Evolutionary conservation across 2,113 vertebrate genomes (phyloP).

Genomic region (Heterotilapia buettikoferi): DNA sequence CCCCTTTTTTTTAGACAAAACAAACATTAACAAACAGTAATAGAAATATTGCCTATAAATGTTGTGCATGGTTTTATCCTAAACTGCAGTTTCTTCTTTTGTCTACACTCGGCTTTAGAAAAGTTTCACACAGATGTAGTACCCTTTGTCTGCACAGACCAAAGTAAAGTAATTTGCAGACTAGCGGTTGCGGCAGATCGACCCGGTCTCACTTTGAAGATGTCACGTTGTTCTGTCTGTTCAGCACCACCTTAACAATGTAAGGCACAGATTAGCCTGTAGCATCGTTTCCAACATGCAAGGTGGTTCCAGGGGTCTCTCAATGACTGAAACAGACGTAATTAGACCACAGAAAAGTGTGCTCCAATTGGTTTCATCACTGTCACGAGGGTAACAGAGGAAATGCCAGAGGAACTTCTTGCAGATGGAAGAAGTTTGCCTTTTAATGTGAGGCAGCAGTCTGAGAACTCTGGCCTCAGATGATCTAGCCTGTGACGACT

Average conservation of each 20-base stretch:
- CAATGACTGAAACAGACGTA: neutral
- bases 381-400: neutral
- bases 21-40: neutral
- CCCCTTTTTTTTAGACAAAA: accelerated
- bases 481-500: neutral
- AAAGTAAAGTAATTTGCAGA: neutral
- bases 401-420: neutral
- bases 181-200: neutral
- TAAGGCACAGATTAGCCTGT: neutral
- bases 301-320: neutral
- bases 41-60: neutral
- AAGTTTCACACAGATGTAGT: neutral
- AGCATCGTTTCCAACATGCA: accelerated
- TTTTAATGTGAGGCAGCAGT: neutral
- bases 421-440: neutral
- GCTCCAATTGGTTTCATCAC: neutral
- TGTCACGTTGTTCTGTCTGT: neutral
- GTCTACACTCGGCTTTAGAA: neutral
- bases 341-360: neutral
- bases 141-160: neutral
- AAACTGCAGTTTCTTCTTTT: neutral
- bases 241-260: neutral
- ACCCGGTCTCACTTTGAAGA: neutral
- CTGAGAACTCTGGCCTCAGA: neutral
- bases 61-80: neutral